These are phyloP conservation scores for Cerceris ruficornis DNA, from an alignment of 2,888 invertebrate genomes.

Conservation along the genomic window DNA sequence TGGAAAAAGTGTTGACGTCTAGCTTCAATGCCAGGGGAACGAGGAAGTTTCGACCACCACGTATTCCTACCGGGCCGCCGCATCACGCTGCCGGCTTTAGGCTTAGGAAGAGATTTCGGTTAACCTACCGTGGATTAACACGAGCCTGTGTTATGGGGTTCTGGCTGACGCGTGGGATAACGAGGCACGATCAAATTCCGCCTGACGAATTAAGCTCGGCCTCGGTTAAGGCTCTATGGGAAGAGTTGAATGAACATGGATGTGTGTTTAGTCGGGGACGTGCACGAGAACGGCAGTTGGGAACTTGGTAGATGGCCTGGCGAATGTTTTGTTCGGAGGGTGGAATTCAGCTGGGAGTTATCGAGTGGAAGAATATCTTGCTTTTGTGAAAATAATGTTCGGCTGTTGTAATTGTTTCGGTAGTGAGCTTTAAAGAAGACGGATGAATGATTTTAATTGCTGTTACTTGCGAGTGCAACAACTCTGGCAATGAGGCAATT, in stretches of 20 bases:
- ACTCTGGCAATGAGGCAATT: too few species aligned
- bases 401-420: neutral
- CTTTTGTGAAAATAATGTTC: neutral
- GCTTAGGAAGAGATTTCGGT: conserved; percentile 65
- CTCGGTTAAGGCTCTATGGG: conserved; percentile 43
- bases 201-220: conserved; percentile 61
- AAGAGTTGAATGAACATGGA: conserved; percentile 16
- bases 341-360: too few species aligned
- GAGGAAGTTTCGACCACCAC: conserved; percentile 13
- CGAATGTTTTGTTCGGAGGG: too few species aligned
- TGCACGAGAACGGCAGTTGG: too few species aligned
- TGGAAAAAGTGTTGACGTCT: conserved; percentile 8
- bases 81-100: conserved; percentile 21
- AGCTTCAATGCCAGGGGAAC: neutral
- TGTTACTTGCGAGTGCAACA: too few species aligned
- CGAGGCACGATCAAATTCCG: conserved; percentile 57
- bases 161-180: conserved; percentile 47
- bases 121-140: conserved; percentile 60
- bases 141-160: conserved; percentile 54
- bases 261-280: too few species aligned
- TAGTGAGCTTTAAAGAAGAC: neutral
- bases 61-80: neutral
- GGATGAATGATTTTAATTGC: too few species aligned
- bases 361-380: neutral
- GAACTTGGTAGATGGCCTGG: too few species aligned